These are phyloP conservation scores for Callimorpha dominula DNA, from an alignment of 2,888 invertebrate genomes.

Conservation along the genomic window DNA sequence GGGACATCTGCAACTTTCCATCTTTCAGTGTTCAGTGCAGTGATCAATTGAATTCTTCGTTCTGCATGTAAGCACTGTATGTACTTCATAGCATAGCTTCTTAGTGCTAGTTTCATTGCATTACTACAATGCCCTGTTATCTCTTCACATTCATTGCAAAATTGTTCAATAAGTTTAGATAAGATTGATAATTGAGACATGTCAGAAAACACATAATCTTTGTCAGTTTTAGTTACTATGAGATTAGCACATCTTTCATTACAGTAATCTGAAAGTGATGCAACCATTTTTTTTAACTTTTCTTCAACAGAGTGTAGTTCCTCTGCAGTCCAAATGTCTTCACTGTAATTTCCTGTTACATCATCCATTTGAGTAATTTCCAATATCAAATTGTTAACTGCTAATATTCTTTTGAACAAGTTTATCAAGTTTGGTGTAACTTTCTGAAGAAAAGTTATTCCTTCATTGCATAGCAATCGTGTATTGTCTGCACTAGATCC, in stretches of 20 bases:
- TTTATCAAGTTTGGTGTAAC: conserved; percentile 89
- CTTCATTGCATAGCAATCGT: conserved; percentile 89
- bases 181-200: conserved; percentile 91
- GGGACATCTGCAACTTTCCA: conserved; percentile 98
- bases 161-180: conserved; percentile 92
- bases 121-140: conserved; percentile 92
- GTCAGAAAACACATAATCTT: conserved; percentile 90
- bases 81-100: conserved; percentile 96
- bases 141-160: conserved; percentile 91
- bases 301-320: conserved; percentile 90
- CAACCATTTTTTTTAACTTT: conserved; percentile 92
- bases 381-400: conserved; percentile 91
- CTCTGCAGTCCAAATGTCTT: conserved; percentile 89
- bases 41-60: conserved; percentile 93
- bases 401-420: conserved; percentile 91
- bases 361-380: conserved; percentile 89
- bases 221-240: conserved; percentile 92
- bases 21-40: conserved; percentile 95
- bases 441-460: conserved; percentile 89
- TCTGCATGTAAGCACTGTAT: conserved; percentile 96
- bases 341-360: conserved; percentile 87
- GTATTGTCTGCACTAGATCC: conserved; percentile 78
- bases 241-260: conserved; percentile 97
- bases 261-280: conserved; percentile 95
- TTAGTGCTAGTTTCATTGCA: conserved; percentile 93